Conservation (phyloP, 2,888 invertebrate species). For the Anaspis maculata region DNA sequence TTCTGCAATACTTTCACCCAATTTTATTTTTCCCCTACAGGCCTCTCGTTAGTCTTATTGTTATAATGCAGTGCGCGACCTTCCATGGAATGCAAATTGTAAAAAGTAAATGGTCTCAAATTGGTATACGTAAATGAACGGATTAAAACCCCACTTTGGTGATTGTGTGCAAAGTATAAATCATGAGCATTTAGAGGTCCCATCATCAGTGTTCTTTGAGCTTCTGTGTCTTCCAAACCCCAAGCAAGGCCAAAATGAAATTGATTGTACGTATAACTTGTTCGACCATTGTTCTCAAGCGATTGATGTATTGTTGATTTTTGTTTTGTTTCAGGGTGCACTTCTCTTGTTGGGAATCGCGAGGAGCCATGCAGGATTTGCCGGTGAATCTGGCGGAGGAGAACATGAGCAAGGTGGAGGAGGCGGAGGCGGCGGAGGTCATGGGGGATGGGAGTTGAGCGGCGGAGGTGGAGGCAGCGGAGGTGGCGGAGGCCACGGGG, state of each 20-base stretch:
- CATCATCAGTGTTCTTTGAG: slow-evolving; percentile 34
- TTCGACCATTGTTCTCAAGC: no score
- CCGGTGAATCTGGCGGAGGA: slow-evolving; percentile 19
- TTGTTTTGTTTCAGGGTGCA: slow-evolving; percentile 20
- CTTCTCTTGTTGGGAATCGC: slow-evolving; percentile 24
- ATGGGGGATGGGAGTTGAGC: slow-evolving; percentile 14
- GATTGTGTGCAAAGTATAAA: slow-evolving; percentile 30
- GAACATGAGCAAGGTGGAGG: slow-evolving; percentile 33
- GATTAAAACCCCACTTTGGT: slow-evolving; percentile 9
- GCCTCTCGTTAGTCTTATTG: no score
- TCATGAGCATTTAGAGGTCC: slow-evolving; percentile 18
- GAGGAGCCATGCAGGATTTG: slow-evolving; percentile 26
- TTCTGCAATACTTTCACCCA: slow-evolving; percentile 12
- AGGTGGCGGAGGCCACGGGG: slow-evolving; percentile 21
- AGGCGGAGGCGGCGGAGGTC: slow-evolving; percentile 14
- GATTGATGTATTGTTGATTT: slow-evolving; percentile 1
- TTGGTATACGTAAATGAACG: slow-evolving; percentile 9
- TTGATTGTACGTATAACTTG: slow-evolving; percentile 28
- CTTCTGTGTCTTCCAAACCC: slow-evolving; percentile 19
- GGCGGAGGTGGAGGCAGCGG: slow-evolving; percentile 14
- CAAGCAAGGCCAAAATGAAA: slow-evolving; percentile 24
- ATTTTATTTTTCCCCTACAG: slow-evolving; percentile 14
- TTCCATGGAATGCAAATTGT: slow-evolving; percentile 12
- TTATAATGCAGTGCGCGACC: slow-evolving; percentile 13
- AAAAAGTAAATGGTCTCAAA: no score